Evolutionary conservation across 2,888 invertebrate genomes (phyloP).

Genomic region (Stenchaetothrips biformis): DNA sequence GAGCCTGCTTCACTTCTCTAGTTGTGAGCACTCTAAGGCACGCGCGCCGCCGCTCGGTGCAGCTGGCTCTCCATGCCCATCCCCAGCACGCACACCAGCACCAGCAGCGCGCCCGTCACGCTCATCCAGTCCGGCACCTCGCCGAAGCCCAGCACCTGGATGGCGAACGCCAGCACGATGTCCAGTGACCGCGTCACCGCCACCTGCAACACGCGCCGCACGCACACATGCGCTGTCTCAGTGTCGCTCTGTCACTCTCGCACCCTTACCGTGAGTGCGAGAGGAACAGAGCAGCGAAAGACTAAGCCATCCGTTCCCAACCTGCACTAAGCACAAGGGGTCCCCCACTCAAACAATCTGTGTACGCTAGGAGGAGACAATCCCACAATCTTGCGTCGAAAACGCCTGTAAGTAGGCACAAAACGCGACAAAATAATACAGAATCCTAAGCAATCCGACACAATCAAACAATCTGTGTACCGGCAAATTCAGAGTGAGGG

Average conservation of each 20-base stretch:
- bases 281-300: not conserved
- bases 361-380: too few relatives aligned
- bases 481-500: too few relatives aligned
- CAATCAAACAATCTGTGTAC: too few relatives aligned
- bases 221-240: not conserved
- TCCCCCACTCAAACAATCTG: too few relatives aligned
- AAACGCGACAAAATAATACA: too few relatives aligned
- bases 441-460: too few relatives aligned
- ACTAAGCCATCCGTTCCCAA: too few relatives aligned
- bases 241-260: not conserved
- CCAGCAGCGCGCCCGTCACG: slow-evolving; percentile 45
- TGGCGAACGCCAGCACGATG: slow-evolving; percentile 48
- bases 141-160: slow-evolving; percentile 47
- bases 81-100: slow-evolving; percentile 46
- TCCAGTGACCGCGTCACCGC: slow-evolving; percentile 49
- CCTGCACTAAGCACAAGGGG: too few relatives aligned
- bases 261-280: not conserved
- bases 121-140: slow-evolving; percentile 47
- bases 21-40: not conserved
- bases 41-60: not conserved
- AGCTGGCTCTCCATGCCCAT: slow-evolving; percentile 48
- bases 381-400: too few relatives aligned
- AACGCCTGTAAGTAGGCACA: too few relatives aligned
- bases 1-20: not conserved
- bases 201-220: slow-evolving; percentile 37